Base-by-base conservation (phyloP, 2,797 vertebrate species). In the Ispidina lecontei region DNA sequence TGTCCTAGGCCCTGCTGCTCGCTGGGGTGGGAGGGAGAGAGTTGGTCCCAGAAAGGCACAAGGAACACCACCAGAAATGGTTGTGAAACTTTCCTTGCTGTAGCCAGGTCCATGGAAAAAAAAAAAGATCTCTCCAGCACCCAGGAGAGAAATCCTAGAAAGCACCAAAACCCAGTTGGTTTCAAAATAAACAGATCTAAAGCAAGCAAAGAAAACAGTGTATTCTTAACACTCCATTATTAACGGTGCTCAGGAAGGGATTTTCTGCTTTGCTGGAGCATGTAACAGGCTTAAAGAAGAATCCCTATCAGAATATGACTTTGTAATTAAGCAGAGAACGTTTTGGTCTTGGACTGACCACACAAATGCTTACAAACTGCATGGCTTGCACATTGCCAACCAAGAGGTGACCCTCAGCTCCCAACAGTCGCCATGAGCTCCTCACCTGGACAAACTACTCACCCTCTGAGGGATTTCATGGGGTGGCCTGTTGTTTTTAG, bases 251-350 rank as follows among this genome's bases (percentile, higher is more conserved):
- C 84, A 94, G 81, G 4, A 33, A 80, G 75, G 84, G 94, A 96
- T 93, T 96, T 95, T 94, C 94, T 92, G 91, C 81, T 95, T 92
- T 96, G 69, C 93, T 93, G 84, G 78, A 92, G 91, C 91, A 89
- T 89, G 81, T 88, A 95, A 94, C 65, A 75, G 90, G 95, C 94
- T 96, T 95, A 94, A 87, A 82, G 22, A 60, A 82, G 78, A 89
- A 89, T 47, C 87, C 84, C 72, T 51, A 80, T 82, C 94, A 94
- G 93, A 90, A 59, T 52, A 89, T 9, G 69, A 52, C 41, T 85
- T 54, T 20, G 14, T 89, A 94, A 96, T 96, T 91, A 90, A 29
- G 69, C 75, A 90, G 91, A 86, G 70, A 79, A 68, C 7, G 3
- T 68, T 84, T 71, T 76, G 33, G 37, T 73, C 58, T 39, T 22